A percentile compares a stretch with the other conserved stretches of the same genome.
These are phyloP conservation scores for Sphecodes monilicornis DNA, from an alignment of 2,888 invertebrate species.

Conservation along the genomic window DNA sequence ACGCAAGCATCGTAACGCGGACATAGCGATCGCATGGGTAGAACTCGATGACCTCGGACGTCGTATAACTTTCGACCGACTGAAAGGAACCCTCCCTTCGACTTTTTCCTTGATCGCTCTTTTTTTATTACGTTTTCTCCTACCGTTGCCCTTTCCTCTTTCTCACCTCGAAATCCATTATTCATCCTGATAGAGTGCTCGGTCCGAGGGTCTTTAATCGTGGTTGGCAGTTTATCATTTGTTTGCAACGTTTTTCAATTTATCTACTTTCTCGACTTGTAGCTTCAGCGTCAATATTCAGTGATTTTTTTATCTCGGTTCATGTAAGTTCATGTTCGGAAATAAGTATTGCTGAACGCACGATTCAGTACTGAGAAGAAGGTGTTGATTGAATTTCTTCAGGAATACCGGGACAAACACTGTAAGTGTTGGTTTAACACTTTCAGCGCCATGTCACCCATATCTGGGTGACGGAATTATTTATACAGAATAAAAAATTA, in stretches of 20 bases:
- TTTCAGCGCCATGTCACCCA: too few species aligned
- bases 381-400: neutral
- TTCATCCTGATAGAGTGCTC: neutral
- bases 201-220: neutral
- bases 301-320: neutral
- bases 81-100: slow-evolving; percentile 50
- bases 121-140: slow-evolving; percentile 7
- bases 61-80: slow-evolving; percentile 74
- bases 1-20: slow-evolving; percentile 44
- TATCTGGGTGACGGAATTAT: too few species aligned
- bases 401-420: neutral
- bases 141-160: neutral
- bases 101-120: slow-evolving; percentile 42
- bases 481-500: too few species aligned
- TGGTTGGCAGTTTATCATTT: neutral
- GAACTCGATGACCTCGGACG: slow-evolving; percentile 77
- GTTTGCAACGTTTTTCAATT: neutral
- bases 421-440: neutral
- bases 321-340: neutral
- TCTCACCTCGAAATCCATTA: neutral
- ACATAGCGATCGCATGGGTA: slow-evolving; percentile 51
- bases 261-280: neutral
- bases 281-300: neutral
- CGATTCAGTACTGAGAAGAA: neutral
- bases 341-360: neutral